These are phyloP conservation scores for Pseudanteris insignis DNA, from an alignment of 2,888 invertebrate species.

Conservation along the genomic window DNA sequence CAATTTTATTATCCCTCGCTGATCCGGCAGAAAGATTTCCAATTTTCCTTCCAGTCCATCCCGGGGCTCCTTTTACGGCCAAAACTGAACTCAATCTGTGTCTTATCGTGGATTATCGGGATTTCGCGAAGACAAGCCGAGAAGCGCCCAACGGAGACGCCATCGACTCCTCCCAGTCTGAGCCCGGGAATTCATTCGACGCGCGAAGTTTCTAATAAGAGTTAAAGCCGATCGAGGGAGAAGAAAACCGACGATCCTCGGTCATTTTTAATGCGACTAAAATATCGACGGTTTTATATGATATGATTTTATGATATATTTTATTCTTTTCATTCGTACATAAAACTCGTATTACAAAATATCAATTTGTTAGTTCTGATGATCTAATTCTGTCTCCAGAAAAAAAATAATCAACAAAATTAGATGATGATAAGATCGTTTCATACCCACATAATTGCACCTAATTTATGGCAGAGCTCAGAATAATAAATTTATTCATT, in stretches of 20 bases:
- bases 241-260: too few species aligned
- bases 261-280: constrained; percentile 3
- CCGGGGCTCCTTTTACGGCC: constrained; percentile 43
- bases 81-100: constrained; percentile 62
- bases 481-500: too few species aligned
- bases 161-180: constrained; percentile 18
- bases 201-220: constrained; percentile 19
- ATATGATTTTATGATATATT: too few species aligned
- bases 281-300: too few species aligned
- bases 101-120: constrained; percentile 65
- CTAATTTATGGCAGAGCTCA: too few species aligned
- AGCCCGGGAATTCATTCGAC: constrained; percentile 37
- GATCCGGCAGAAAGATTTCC: constrained; percentile 58
- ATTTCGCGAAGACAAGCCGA: constrained; percentile 53
- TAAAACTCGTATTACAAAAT: too few species aligned
- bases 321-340: too few species aligned
- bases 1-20: constrained; percentile 61
- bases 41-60: constrained; percentile 60
- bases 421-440: too few species aligned
- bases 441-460: too few species aligned
- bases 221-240: neutral
- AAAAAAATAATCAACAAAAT: too few species aligned
- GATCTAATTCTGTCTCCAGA: too few species aligned
- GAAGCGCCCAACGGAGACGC: neutral
- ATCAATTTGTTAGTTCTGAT: too few species aligned